Percentiles rank a stretch among this genome's conserved stretches.
Conservation (phyloP, 2,797 vertebrate species). For the Macropodus opercularis region DNA sequence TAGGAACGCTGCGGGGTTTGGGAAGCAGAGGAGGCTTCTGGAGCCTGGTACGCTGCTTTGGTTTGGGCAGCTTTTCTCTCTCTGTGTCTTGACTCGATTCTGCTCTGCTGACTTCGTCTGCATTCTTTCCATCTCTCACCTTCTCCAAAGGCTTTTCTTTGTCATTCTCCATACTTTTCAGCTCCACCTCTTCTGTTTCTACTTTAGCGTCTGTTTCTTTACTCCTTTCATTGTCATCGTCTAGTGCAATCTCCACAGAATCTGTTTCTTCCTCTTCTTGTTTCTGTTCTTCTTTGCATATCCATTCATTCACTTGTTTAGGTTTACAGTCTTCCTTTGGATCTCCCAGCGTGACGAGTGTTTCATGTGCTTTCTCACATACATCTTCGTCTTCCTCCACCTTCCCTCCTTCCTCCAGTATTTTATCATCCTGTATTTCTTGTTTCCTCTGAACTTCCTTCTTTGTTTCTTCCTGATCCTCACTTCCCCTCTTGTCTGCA, state of each 20-base stretch:
- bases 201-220: conserved; percentile 42
- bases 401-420: conserved; percentile 12
- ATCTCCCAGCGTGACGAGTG: conserved; percentile 16
- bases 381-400: conserved; percentile 20
- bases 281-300: conserved; percentile 25
- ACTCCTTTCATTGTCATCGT: conserved; percentile 36
- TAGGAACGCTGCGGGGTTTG: conserved; percentile 81
- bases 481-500: conserved; percentile 31
- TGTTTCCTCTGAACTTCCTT: conserved; percentile 15
- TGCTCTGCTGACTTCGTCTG: conserved; percentile 24
- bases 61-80: conserved; percentile 50
- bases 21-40: conserved; percentile 77
- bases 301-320: conserved; percentile 20
- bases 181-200: conserved; percentile 41
- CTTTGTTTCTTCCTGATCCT: conserved; percentile 27
- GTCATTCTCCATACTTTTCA: conserved; percentile 54
- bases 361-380: conserved; percentile 59
- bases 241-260: conserved; percentile 42
- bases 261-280: conserved; percentile 21
- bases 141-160: conserved; percentile 34
- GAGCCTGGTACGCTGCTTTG: conserved; percentile 70
- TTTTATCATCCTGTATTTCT: conserved; percentile 13
- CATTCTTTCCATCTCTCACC: conserved; percentile 20
- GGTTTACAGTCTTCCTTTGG: conserved; percentile 27
- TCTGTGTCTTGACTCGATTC: conserved; percentile 18